phyloP scores from a whole-genome alignment of 2,797 vertebrate genomes.

The Florisuga fusca region DNA sequence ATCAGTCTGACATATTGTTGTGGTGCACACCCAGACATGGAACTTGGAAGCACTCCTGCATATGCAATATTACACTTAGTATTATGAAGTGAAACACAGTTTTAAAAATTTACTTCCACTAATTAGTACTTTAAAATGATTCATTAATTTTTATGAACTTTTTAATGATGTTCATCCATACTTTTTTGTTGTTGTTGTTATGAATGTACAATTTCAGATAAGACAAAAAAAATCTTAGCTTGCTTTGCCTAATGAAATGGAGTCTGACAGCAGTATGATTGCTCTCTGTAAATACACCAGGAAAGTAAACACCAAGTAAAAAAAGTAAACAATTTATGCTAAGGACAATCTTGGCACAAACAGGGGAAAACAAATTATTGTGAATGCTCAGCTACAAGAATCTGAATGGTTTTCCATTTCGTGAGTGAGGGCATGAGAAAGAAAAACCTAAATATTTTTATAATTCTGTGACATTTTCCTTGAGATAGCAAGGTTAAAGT shows the following conservation, averaged over 20 bases:
- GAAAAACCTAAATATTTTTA: not conserved
- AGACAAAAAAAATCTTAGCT: not conserved
- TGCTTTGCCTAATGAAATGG: not conserved
- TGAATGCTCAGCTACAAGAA: not conserved
- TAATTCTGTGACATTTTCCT: not conserved
- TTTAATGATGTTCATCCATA: not conserved
- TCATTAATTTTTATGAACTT: not conserved
- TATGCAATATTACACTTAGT: not conserved
- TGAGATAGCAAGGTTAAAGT: not conserved
- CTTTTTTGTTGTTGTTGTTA: not conserved
- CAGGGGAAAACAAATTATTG: not conserved
- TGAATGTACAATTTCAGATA: not conserved
- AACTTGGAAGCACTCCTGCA: not conserved
- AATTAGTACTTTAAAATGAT: not conserved
- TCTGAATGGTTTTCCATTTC: not conserved
- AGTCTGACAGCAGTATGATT: not conserved
- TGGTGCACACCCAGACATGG: not conserved
- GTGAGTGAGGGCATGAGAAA: not conserved
- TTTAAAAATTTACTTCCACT: not conserved
- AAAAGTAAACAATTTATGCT: not conserved
- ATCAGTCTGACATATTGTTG: not conserved
- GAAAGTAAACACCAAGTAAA: not conserved
- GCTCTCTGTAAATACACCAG: not conserved
- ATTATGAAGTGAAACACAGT: not conserved
- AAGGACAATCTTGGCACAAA: not conserved